phyloP scores from a whole-genome alignment of 2,113 vertebrate species.

The Pituophis catenifer region DNA sequence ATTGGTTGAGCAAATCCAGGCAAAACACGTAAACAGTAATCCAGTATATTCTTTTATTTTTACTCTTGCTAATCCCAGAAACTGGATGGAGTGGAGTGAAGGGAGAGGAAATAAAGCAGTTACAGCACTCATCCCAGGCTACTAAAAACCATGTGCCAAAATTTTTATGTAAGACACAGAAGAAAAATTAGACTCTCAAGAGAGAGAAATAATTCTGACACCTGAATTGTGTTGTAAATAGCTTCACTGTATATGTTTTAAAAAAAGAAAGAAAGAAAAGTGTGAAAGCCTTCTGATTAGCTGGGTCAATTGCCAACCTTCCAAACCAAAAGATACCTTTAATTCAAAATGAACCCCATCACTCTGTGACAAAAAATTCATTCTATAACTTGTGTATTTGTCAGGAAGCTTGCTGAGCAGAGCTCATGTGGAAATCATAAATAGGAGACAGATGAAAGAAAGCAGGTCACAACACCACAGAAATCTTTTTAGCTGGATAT shows the following conservation, averaged over 20 bases:
- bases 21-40: background rate
- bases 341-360: background rate
- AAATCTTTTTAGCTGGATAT: background rate
- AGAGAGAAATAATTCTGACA: background rate
- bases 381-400: background rate
- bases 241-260: background rate
- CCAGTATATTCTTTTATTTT: background rate
- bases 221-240: background rate
- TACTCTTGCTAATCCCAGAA: background rate
- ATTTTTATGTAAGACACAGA: background rate
- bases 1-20: background rate
- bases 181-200: background rate
- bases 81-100: background rate
- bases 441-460: background rate
- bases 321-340: background rate
- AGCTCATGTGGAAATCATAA: background rate
- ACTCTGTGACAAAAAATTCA: background rate
- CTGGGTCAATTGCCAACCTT: background rate
- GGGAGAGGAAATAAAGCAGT: background rate
- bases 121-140: background rate
- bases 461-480: background rate
- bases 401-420: background rate
- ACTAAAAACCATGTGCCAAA: background rate
- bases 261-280: background rate
- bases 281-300: background rate